These are phyloP conservation scores for Champsocephalus esox DNA, from an alignment of 2,797 vertebrate species.

Conservation along the genomic window DNA sequence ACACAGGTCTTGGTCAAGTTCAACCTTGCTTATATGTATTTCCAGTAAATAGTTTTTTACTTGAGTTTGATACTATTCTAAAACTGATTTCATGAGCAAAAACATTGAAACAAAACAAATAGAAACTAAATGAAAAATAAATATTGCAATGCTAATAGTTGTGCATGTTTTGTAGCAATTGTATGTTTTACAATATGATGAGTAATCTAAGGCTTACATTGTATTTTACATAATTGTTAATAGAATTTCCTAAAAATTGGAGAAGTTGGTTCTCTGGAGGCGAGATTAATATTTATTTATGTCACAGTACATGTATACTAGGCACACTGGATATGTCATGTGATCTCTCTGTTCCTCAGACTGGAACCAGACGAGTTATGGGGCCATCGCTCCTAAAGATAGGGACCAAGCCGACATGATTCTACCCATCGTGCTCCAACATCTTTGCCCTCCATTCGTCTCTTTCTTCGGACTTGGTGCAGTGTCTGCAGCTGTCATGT, in stretches of 20 bases:
- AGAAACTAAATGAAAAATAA: background rate
- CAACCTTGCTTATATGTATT: background rate
- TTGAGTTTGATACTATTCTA: background rate
- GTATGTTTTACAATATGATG: background rate
- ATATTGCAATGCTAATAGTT: background rate
- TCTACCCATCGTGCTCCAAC: conserved; percentile 94
- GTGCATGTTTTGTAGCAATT: background rate
- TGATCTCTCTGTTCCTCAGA: conserved; percentile 76
- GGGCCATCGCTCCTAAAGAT: conserved; percentile 84
- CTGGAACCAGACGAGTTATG: conserved; percentile 94
- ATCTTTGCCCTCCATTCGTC: conserved; percentile 94
- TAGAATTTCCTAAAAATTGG: background rate
- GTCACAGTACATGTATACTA: background rate
- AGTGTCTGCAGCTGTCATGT: conserved; percentile 98
- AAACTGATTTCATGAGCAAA: background rate
- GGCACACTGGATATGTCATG: conserved; percentile 1
- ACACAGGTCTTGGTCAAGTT: background rate
- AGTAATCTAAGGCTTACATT: background rate
- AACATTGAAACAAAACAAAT: background rate
- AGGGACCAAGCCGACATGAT: conserved; percentile 95
- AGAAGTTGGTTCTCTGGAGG: background rate
- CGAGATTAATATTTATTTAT: background rate
- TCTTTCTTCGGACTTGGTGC: conserved; percentile 97
- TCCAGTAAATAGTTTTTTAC: background rate
- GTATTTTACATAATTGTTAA: background rate